Conservation (phyloP, 1,140 invertebrate genomes). For the Lethocerus indicus region DNA sequence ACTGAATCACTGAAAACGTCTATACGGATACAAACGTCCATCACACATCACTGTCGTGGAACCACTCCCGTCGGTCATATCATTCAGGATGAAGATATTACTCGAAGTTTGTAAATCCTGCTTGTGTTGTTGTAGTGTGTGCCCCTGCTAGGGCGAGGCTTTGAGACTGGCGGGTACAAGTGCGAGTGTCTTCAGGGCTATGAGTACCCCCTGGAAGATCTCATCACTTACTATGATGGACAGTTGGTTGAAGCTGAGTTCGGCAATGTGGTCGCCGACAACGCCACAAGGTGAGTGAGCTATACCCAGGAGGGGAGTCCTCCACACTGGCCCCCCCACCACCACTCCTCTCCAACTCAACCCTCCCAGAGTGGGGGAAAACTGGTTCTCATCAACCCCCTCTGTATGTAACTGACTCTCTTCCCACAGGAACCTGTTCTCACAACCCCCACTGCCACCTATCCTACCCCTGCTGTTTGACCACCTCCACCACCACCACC, state of each 20-base stretch:
- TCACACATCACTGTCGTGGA: conserved; percentile 10
- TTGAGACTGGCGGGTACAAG: conserved; percentile 90
- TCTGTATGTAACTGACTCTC: no score
- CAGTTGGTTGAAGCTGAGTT: conserved; percentile 92
- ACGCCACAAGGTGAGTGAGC: conserved; percentile 42
- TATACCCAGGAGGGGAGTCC: neutral
- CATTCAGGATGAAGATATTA: no score
- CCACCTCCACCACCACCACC: neutral
- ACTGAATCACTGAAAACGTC: no score
- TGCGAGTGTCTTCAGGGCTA: conserved; percentile 95
- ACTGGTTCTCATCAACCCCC: conserved; percentile 4
- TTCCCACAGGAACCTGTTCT: no score
- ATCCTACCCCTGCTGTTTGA: neutral
- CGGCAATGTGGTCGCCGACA: conserved; percentile 61
- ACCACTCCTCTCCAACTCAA: conserved; percentile 1
- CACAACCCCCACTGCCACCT: neutral
- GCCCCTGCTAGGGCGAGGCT: conserved; percentile 78
- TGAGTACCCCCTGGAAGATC: conserved; percentile 92
- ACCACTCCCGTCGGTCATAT: no score
- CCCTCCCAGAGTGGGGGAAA: conserved; percentile 1
- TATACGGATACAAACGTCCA: conserved; percentile 10
- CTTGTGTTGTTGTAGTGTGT: conserved; percentile 54
- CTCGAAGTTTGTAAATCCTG: no score
- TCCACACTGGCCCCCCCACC: conserved; percentile 7
- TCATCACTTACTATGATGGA: conserved; percentile 89